phyloP scores from a whole-genome alignment of 2,797 vertebrate species.

The Melanotaenia boesemani region DNA sequence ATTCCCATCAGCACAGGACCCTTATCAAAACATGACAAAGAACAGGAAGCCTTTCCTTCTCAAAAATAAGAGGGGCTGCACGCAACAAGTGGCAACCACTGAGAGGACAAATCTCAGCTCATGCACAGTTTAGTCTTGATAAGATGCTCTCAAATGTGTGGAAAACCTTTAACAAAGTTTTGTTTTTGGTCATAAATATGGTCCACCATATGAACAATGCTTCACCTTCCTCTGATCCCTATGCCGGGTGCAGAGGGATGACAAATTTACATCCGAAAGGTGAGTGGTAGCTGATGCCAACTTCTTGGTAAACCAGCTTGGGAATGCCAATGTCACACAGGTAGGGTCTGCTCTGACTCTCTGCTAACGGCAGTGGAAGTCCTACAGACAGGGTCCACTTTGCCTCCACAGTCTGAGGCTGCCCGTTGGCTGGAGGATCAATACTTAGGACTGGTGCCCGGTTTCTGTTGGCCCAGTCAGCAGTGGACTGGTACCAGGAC shows the following conservation, averaged over 20 bases:
- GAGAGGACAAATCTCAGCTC: constrained; percentile 21
- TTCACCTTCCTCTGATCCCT: neutral
- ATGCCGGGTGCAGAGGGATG: constrained; percentile 88
- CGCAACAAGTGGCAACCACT: constrained; percentile 36
- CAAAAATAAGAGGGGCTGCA: constrained; percentile 63
- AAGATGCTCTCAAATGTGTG: neutral
- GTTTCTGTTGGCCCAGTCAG: constrained; percentile 94
- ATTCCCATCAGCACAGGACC: constrained; percentile 47
- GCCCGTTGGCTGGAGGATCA: constrained; percentile 85
- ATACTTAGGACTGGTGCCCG: constrained; percentile 91
- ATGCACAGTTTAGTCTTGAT: neutral
- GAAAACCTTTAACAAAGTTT: neutral
- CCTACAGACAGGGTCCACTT: constrained; percentile 93
- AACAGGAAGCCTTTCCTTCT: constrained; percentile 65
- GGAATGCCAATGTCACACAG: constrained; percentile 93
- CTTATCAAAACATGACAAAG: constrained; percentile 68
- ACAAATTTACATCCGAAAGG: constrained; percentile 94
- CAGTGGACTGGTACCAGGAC: constrained; percentile 91
- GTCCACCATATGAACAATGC: constrained; percentile 1
- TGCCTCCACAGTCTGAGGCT: constrained; percentile 86
- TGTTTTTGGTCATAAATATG: constrained; percentile 6
- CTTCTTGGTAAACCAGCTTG: constrained; percentile 90
- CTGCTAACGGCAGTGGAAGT: constrained; percentile 86
- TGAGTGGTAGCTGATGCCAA: constrained; percentile 91
- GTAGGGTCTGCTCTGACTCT: constrained; percentile 89